These are phyloP conservation scores for Alectoris magna DNA, from an alignment of 2,797 vertebrate species.

Conservation along the genomic window DNA sequence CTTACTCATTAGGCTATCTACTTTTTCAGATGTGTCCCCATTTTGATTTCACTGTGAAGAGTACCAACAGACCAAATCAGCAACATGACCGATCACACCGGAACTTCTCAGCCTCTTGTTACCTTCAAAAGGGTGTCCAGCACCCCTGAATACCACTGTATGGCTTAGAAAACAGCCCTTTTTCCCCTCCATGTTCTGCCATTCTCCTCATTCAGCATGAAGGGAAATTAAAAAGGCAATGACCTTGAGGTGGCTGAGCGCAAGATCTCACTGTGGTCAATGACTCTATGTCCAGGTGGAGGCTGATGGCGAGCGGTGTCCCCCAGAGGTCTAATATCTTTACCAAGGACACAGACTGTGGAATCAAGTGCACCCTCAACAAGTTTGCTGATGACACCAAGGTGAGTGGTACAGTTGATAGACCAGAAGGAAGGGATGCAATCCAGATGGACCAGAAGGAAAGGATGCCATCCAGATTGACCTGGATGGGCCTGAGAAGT, in stretches of 20 bases:
- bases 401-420: not conserved
- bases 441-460: too few relatives aligned
- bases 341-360: not conserved
- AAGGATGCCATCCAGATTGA: not conserved
- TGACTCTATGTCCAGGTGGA: not conserved
- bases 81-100: not conserved
- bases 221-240: not conserved
- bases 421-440: not conserved
- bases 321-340: not conserved
- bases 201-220: not conserved
- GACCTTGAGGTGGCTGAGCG: not conserved
- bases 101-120: not conserved
- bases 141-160: not conserved
- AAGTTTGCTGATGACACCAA: not conserved
- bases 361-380: not conserved
- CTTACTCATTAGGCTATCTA: constrained; percentile 80
- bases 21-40: constrained; percentile 70
- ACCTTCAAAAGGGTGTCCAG: not conserved
- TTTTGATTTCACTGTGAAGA: constrained; percentile 48
- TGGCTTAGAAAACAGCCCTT: not conserved
- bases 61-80: constrained; percentile 11
- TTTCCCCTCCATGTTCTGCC: not conserved
- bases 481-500: too few relatives aligned
- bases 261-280: not conserved
- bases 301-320: not conserved